phyloP scores from a whole-genome alignment of 2,888 invertebrate species.

The Carabus problematicus region DNA sequence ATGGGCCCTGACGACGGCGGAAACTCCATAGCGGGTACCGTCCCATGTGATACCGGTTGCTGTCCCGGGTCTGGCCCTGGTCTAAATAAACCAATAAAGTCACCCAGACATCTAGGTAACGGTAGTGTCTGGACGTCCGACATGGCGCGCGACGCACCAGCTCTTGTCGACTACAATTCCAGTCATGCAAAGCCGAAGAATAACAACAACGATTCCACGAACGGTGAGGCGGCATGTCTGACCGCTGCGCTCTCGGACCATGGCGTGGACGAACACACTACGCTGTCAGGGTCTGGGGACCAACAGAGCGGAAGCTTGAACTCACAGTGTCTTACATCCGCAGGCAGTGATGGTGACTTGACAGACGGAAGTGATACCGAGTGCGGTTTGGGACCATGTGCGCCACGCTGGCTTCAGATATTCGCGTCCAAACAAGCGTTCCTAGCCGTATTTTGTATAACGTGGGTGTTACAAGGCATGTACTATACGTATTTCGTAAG shows the following conservation, averaged over 20 bases:
- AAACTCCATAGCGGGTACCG: conserved; percentile 24
- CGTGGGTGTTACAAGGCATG: conserved; percentile 87
- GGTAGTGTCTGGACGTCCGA: conserved; percentile 44
- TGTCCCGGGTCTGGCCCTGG: conserved; percentile 8
- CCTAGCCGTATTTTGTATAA: conserved; percentile 85
- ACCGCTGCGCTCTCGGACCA: conserved; percentile 31
- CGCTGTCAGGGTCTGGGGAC: conserved; percentile 14
- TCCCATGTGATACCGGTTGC: conserved; percentile 20
- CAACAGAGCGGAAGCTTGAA: conserved; percentile 49
- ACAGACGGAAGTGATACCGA: conserved; percentile 63
- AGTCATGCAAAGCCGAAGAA: conserved; percentile 47
- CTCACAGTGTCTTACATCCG: conserved; percentile 50
- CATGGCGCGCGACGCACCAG: conserved; percentile 29
- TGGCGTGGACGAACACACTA: conserved; percentile 45
- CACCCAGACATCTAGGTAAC: conserved; percentile 4
- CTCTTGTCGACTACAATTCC: conserved; percentile 41
- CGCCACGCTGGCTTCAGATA: conserved; percentile 76
- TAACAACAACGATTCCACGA: conserved; percentile 56
- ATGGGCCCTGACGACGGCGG: conserved; percentile 41
- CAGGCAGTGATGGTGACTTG: conserved; percentile 51
- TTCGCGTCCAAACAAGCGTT: conserved; percentile 90
- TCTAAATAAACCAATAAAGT: not conserved
- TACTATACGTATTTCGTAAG: conserved; percentile 94
- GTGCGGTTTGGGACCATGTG: conserved; percentile 83
- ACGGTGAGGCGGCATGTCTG: conserved; percentile 50